phyloP scores from a whole-genome alignment of 2,113 vertebrate species.

The Ursus arctos region DNA sequence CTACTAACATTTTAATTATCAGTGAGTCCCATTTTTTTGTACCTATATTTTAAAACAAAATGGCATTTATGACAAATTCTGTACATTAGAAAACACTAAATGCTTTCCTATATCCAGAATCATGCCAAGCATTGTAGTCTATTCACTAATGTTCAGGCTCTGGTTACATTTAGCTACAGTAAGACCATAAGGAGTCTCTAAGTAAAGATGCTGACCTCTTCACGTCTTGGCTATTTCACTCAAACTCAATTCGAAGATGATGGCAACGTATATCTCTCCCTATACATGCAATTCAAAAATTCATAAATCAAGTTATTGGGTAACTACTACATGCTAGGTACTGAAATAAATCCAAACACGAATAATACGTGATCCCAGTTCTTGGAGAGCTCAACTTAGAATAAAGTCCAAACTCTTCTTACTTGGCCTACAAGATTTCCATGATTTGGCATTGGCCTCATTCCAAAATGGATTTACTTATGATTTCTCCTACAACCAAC shows the following conservation, averaged over 20 bases:
- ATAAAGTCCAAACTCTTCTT: constrained; percentile 30
- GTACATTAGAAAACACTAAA: constrained; percentile 43
- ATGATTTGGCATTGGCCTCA: background rate
- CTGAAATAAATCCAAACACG: constrained; percentile 16
- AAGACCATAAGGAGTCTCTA: constrained; percentile 26
- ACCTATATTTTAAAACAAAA: constrained; percentile 24
- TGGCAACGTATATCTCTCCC: background rate
- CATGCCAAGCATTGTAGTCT: background rate
- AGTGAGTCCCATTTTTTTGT: background rate
- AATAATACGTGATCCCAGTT: constrained; percentile 22
- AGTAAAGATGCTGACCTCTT: constrained; percentile 2
- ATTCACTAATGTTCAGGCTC: background rate
- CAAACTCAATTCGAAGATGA: constrained; percentile 37
- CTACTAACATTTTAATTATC: background rate
- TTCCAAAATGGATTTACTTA: background rate
- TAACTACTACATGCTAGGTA: background rate
- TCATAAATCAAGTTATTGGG: constrained; percentile 42
- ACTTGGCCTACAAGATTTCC: background rate
- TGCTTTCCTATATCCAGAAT: constrained; percentile 55
- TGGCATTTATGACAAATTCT: constrained; percentile 38
- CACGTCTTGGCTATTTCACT: constrained; percentile 36
- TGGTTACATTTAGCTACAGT: constrained; percentile 43
- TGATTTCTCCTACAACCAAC: background rate
- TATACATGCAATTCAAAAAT: background rate
- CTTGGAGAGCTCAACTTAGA: constrained; percentile 10